Conservation (phyloP, 1,140 invertebrate genomes). For the Artemia franciscana region DNA sequence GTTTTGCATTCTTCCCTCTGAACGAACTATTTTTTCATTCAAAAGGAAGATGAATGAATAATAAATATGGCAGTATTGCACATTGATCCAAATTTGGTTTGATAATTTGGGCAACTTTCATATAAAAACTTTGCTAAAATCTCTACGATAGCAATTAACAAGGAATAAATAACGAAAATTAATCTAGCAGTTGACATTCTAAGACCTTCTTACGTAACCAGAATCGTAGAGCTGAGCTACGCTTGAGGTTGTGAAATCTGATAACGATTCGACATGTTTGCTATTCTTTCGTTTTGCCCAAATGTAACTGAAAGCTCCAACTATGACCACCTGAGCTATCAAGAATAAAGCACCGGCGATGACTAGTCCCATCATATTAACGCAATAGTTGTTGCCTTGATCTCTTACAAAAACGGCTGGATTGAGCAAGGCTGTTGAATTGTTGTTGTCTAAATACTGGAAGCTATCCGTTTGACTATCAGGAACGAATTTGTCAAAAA, state of each 20-base stretch:
- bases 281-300: conserved; percentile 47
- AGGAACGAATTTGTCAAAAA: conserved; percentile 62
- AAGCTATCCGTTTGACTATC: conserved; percentile 3
- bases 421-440: conserved; percentile 1
- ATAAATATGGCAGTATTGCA: too few species aligned
- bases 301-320: conserved; percentile 56
- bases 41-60: too few species aligned
- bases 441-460: conserved; percentile 12
- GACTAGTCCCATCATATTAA: conserved; percentile 49
- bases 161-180: too few species aligned
- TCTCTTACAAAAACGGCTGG: conserved; percentile 12
- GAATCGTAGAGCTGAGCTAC: conserved; percentile 66
- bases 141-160: too few species aligned
- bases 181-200: too few species aligned
- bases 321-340: conserved; percentile 50
- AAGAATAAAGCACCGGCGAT: conserved; percentile 58
- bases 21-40: too few species aligned
- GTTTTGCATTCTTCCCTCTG: too few species aligned
- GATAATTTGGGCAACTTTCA: too few species aligned
- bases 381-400: conserved; percentile 27
- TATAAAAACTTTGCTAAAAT: too few species aligned
- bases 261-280: conserved; percentile 24
- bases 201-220: conserved; percentile 58
- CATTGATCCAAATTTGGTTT: too few species aligned
- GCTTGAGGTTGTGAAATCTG: conserved; percentile 37